Conservation (phyloP, 2,113 vertebrate species). For the Mellivora capensis region DNA sequence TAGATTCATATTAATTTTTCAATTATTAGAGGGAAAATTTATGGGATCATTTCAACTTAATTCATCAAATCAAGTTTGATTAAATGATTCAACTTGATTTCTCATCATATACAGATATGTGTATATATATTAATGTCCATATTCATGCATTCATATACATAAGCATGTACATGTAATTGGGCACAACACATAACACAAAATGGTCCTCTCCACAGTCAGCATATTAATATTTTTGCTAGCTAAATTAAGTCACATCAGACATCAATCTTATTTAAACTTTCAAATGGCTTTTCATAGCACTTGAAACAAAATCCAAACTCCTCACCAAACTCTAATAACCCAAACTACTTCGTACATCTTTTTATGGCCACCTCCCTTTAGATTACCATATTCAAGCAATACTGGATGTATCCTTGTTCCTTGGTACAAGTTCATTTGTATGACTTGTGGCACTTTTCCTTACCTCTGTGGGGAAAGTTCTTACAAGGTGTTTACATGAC, state of each 20-base stretch:
- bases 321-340: background rate
- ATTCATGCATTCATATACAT: background rate
- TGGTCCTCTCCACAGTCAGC: background rate
- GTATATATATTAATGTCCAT: background rate
- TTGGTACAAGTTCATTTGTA: background rate
- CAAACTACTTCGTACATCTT: background rate
- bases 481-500: background rate
- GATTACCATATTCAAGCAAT: background rate
- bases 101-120: background rate
- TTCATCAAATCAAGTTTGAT: background rate
- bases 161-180: background rate
- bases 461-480: background rate
- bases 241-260: background rate
- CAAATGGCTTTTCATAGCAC: background rate
- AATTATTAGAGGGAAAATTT: background rate
- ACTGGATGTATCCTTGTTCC: background rate
- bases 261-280: background rate
- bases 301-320: background rate
- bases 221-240: background rate
- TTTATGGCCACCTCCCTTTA: background rate
- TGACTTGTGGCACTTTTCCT: background rate
- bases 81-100: background rate
- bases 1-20: background rate
- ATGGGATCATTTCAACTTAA: background rate
- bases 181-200: background rate